Percentiles rank a stretch among this genome's conserved stretches.
Evolutionary conservation across 2,113 vertebrate species (phyloP).

Genomic region (Corydoras maculifer): DNA sequence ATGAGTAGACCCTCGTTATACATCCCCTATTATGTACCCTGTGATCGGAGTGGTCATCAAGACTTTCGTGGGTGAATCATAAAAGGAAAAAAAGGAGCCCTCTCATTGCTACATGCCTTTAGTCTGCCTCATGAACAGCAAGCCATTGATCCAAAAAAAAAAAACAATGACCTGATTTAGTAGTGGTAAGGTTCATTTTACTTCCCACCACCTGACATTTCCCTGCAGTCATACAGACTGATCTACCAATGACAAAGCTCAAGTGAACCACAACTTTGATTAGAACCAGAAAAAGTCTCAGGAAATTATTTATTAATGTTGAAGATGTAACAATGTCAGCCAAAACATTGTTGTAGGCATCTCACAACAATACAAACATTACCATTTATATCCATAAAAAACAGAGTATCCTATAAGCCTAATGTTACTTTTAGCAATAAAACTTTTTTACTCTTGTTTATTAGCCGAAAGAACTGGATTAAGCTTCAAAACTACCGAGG

Average conservation of each 20-base stretch:
- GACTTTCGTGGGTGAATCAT: constrained; percentile 36
- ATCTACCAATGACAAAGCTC: neutral
- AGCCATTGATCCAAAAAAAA: neutral
- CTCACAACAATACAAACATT: too few species aligned
- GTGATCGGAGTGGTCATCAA: constrained; percentile 27
- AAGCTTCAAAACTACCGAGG: too few species aligned
- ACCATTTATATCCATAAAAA: too few species aligned
- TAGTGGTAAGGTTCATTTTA: neutral
- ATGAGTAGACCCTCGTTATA: constrained; percentile 8
- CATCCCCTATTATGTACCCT: neutral
- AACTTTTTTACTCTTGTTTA: too few species aligned
- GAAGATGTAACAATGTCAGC: too few species aligned
- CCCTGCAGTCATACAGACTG: constrained; percentile 5
- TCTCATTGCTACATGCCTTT: constrained; percentile 25
- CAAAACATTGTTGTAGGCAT: too few species aligned
- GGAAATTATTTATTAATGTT: too few species aligned
- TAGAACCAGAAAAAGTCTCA: neutral
- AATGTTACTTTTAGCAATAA: too few species aligned
- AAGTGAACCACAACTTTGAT: constrained; percentile 9
- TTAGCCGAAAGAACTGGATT: too few species aligned
- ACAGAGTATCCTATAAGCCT: too few species aligned
- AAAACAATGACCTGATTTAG: constrained; percentile 12
- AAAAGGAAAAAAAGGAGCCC: constrained; percentile 9
- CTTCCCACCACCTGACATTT: constrained; percentile 1
- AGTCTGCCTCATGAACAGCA: constrained; percentile 24